Percentiles rank a stretch among this genome's conserved stretches.
Conservation (phyloP, 2,113 vertebrate species). For the Gambusia affinis region DNA sequence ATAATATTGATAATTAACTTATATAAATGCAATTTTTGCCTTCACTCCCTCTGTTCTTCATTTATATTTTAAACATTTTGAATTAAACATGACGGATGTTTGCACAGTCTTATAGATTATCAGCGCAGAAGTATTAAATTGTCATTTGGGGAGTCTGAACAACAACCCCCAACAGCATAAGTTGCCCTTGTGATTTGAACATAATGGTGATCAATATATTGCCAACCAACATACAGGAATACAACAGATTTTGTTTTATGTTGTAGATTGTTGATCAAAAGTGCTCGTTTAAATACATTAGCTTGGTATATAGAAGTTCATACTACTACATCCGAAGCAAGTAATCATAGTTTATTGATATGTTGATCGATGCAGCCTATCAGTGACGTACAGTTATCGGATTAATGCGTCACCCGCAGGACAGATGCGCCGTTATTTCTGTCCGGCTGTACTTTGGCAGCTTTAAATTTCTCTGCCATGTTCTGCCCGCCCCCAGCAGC, state of each 20-base stretch:
- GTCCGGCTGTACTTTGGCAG: constrained; percentile 30
- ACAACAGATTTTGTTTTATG: neutral
- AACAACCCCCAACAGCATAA: too few relatives aligned
- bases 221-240: neutral
- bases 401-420: constrained; percentile 51
- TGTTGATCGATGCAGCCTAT: constrained; percentile 34
- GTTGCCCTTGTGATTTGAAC: too few relatives aligned
- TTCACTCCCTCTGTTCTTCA: neutral
- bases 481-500: constrained; percentile 18
- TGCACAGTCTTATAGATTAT: too few relatives aligned
- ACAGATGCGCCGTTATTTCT: constrained; percentile 47
- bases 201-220: too few relatives aligned
- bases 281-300: neutral
- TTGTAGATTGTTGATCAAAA: neutral
- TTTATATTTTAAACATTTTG: neutral
- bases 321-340: neutral
- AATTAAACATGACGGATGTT: too few relatives aligned
- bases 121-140: neutral
- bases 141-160: neutral
- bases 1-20: too few relatives aligned
- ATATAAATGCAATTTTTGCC: neutral
- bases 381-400: constrained; percentile 47
- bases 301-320: neutral
- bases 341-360: constrained; percentile 24
- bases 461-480: constrained; percentile 18